phyloP scores from a whole-genome alignment of 2,113 vertebrate species.

The Eleginops maclovinus region DNA sequence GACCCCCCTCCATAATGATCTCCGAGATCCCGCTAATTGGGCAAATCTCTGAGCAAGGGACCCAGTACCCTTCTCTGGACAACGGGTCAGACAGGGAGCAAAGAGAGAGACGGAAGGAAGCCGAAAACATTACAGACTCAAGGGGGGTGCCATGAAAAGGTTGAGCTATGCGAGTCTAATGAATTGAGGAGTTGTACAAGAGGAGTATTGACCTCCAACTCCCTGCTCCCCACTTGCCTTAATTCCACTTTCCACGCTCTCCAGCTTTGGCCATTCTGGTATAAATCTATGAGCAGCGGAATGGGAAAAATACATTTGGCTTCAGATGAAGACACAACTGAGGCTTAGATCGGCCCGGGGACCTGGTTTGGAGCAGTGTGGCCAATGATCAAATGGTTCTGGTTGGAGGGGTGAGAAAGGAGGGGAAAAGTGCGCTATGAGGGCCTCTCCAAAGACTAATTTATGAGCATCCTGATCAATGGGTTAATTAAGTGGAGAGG shows the following conservation, averaged over 20 bases:
- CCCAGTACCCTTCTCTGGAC: constrained; percentile 43
- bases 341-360: background rate
- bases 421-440: constrained; percentile 46
- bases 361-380: constrained; percentile 26
- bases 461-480: constrained; percentile 81
- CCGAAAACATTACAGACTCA: constrained; percentile 55
- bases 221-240: constrained; percentile 41
- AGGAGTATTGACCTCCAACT: constrained; percentile 59
- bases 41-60: constrained; percentile 61
- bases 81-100: constrained; percentile 58
- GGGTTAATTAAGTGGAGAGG: constrained; percentile 81
- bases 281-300: constrained; percentile 28
- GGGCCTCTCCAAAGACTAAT: constrained; percentile 74
- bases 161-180: constrained; percentile 70
- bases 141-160: constrained; percentile 68
- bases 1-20: constrained; percentile 59
- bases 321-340: constrained; percentile 22
- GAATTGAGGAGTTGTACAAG: constrained; percentile 70
- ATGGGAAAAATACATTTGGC: constrained; percentile 41
- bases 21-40: constrained; percentile 76
- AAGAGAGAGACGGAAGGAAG: constrained; percentile 32
- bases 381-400: constrained; percentile 6
- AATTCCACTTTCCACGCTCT: constrained; percentile 29
- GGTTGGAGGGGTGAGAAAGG: constrained; percentile 27
- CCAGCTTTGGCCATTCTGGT: background rate